These are phyloP conservation scores for Syngnathus acus DNA, from an alignment of 2,797 vertebrate genomes.

Conservation along the genomic window DNA sequence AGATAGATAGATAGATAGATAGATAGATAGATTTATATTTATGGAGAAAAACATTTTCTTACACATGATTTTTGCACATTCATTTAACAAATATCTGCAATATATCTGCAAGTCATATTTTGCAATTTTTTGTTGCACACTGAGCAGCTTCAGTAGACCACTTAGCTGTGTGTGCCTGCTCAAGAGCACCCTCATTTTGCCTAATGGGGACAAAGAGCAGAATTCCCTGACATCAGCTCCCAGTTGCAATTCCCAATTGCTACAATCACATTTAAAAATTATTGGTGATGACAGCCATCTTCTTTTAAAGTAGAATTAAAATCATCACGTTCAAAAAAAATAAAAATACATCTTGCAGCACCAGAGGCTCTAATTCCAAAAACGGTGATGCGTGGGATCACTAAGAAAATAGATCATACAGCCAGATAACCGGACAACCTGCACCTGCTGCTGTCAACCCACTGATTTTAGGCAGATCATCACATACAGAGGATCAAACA, in stretches of 20 bases:
- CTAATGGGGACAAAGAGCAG: neutral
- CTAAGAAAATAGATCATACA: neutral
- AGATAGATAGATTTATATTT: neutral
- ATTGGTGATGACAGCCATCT: neutral
- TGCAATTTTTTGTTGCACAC: neutral
- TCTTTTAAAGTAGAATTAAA: neutral
- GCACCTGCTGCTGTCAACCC: neutral
- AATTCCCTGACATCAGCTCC: conserved; percentile 2
- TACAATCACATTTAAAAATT: neutral
- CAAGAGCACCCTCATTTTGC: neutral
- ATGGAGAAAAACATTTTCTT: neutral
- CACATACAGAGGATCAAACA: neutral
- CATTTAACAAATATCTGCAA: neutral
- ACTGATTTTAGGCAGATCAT: neutral
- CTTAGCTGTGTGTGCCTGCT: neutral
- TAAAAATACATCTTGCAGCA: neutral
- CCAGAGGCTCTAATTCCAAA: neutral
- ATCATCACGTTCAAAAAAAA: neutral
- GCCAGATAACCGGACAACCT: neutral
- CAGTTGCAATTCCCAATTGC: neutral
- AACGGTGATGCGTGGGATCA: neutral
- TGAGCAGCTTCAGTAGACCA: conserved; percentile 1
- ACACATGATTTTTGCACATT: neutral
- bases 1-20: too few species aligned
- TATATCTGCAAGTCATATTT: neutral